Conservation (phyloP, 2,113 vertebrate genomes). For the Gymnocephalus cernua region DNA sequence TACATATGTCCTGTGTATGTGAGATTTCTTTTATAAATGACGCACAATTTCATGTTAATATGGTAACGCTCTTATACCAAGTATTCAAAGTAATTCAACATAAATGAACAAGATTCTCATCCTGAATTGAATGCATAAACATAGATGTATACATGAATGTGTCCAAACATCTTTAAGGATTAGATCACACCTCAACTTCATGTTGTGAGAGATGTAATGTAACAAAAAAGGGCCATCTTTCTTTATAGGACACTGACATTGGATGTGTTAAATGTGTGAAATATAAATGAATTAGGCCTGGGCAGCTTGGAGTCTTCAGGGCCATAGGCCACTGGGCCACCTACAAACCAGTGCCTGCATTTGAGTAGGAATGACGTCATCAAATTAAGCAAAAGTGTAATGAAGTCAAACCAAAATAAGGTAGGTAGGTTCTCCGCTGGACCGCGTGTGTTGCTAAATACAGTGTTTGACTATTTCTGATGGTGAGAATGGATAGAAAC, state of each 20-base stretch:
- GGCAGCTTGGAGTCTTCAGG: background rate
- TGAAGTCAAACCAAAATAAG: constrained; percentile 49
- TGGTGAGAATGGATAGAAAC: background rate
- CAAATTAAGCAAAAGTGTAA: constrained; percentile 57
- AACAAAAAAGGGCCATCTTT: background rate
- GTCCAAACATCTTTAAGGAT: too few species aligned
- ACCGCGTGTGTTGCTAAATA: background rate
- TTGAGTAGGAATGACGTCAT: constrained; percentile 70
- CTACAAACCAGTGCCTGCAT: constrained; percentile 37
- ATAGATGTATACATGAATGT: too few species aligned
- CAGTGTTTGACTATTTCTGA: background rate
- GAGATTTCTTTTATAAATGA: background rate
- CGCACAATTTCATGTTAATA: background rate
- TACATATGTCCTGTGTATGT: background rate
- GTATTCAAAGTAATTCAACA: background rate
- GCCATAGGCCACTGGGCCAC: constrained; percentile 38
- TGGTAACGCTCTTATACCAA: background rate
- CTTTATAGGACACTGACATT: background rate
- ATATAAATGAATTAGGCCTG: constrained; percentile 8
- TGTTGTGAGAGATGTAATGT: constrained; percentile 14
- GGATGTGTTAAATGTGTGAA: constrained; percentile 12
- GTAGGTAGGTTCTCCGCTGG: background rate
- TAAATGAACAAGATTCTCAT: background rate
- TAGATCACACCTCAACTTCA: constrained; percentile 4
- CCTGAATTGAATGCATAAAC: background rate